These are phyloP conservation scores for Nemotelus pantherinus DNA, from an alignment of 2,888 invertebrate species.

Conservation along the genomic window DNA sequence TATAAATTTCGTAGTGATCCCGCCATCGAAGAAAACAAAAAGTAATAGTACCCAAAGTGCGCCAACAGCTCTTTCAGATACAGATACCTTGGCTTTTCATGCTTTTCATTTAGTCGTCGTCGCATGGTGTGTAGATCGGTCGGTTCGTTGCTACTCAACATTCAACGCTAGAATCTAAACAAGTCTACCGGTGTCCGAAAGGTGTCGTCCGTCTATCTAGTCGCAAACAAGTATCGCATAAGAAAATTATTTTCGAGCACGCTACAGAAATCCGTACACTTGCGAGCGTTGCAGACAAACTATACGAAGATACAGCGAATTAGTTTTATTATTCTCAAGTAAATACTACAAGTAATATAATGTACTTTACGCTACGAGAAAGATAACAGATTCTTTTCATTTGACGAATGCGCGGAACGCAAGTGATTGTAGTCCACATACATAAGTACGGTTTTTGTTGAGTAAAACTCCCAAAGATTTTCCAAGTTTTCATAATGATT, in stretches of 20 bases:
- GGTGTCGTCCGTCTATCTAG: constrained; percentile 1
- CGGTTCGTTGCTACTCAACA: background rate
- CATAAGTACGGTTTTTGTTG: too few species aligned
- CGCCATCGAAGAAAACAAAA: background rate
- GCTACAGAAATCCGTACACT: too few species aligned
- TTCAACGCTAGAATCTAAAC: background rate
- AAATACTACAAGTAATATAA: too few species aligned
- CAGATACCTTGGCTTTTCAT: constrained; percentile 22
- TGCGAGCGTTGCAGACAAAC: too few species aligned
- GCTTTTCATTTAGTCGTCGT: constrained; percentile 29
- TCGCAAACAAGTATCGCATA: background rate
- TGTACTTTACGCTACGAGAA: background rate
- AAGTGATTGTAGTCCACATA: too few species aligned
- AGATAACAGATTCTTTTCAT: constrained; percentile 2
- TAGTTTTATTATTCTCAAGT: too few species aligned
- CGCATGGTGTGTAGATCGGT: constrained; percentile 13
- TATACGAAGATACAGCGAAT: too few species aligned
- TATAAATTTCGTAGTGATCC: constrained; percentile 16
- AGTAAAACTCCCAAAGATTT: too few species aligned
- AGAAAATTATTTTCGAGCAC: constrained; percentile 12
- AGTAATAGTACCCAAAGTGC: constrained; percentile 26
- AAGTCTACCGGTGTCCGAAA: constrained; percentile 4
- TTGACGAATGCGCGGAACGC: constrained; percentile 5
- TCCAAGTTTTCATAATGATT: too few species aligned
- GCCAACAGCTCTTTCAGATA: constrained; percentile 16